Evolutionary conservation across 1,140 invertebrate genomes (phyloP).

Genomic region (Triops longicaudatus): DNA sequence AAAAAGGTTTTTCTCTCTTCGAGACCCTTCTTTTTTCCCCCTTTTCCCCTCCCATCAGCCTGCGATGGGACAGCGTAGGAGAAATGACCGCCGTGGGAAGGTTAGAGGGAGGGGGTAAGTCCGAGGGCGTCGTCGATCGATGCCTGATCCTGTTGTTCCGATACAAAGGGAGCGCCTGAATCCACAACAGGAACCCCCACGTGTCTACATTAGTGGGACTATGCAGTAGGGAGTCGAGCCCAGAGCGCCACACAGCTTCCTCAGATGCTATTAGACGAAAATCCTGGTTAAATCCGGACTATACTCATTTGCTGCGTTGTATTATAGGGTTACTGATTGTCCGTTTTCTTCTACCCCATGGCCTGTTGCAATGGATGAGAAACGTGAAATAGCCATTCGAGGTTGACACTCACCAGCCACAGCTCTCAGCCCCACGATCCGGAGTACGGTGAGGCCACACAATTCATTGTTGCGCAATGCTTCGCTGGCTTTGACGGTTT

Average conservation of each 20-base stretch:
- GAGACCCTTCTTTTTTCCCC: neutral
- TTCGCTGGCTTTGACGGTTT: neutral
- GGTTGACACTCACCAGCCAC: no score
- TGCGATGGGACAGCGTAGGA: neutral
- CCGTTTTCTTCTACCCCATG: no score
- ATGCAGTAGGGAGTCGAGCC: neutral
- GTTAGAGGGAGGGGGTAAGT: neutral
- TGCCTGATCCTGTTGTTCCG: constrained; percentile 14
- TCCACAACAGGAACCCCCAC: constrained; percentile 13
- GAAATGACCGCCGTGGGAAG: constrained; percentile 6
- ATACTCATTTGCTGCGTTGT: no score
- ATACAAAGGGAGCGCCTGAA: neutral
- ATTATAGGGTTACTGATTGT: no score
- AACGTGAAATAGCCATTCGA: no score
- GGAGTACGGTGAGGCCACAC: neutral
- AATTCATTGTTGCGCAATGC: neutral
- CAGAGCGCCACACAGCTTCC: neutral
- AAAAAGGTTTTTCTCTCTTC: neutral
- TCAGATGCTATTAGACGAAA: no score
- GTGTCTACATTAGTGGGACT: neutral
- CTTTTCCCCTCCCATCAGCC: neutral
- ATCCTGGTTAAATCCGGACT: no score
- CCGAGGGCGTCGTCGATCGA: constrained; percentile 5
- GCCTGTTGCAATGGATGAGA: no score
- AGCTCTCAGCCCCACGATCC: no score